Evolutionary conservation across 1,140 invertebrate species (phyloP), one percentile per base, ranked within the genome.

Genomic region (Stegodyphus dumicola): DNA sequence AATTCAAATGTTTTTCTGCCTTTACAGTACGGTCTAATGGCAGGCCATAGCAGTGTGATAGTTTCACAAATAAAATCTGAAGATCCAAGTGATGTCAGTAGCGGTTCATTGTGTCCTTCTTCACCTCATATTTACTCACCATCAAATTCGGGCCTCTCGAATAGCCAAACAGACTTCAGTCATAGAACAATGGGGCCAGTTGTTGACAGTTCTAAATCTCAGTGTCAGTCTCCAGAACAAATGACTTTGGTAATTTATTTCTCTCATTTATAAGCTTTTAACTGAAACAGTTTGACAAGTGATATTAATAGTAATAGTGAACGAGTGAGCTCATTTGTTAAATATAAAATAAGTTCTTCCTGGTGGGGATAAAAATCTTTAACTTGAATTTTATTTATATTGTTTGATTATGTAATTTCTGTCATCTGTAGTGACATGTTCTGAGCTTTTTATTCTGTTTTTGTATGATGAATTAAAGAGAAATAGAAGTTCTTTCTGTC

Each of bases 61-160:
- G 87, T 88, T 10, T 79, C 86, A 54, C 87, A 87, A 53, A 85
- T 88, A 54, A 88, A 88, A 51, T 74, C 78, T 54, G 87, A 88
- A 87, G 87, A 88, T 73, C 78, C 67, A 53, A 87, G 80, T 83
- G 76, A 83, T 85, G 80, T 80, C 52, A 69, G 67, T 71, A 75
- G 87, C 80, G 75, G 70, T 76, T 87, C 86, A 53, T 67, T 76
- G 49, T 87, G 87, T 74, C 78, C 87, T 6, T 75, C 87, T 48
- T 86, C 87, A 18, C 77, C 77, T 5, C 67, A 79, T 49, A 18
- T 88, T 11, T 88, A 87, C 54, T 84, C 87, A 18, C 85, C 87
- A 54, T 71, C 77, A 7, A 87, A 85, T 13, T 80, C 85, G 33
- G 71, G 78, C 33, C 51, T 87, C 17, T 76, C 87, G 7, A 87